Evolutionary conservation across 2,888 invertebrate species (phyloP), one percentile per base, ranked within the genome.

Genomic region (Athripsodes cinereus): DNA sequence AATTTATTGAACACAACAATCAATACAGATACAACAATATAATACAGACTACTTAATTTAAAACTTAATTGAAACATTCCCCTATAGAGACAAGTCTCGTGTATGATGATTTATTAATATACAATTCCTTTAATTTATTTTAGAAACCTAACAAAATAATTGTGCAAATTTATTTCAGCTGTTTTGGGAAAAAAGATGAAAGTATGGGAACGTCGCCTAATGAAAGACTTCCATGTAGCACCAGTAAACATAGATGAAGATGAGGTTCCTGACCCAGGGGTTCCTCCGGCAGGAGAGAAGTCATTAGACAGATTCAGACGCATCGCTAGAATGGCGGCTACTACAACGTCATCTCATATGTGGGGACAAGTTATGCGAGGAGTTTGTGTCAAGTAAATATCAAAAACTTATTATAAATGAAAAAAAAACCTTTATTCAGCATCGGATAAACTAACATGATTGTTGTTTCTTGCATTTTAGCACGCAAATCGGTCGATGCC

Each of bases 171-270:
- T 48, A 18, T 64, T 64, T 2, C 67, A 88, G 89, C 84, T 64
- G 81, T 86, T 22, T 79, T 88, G 34, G 91, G 89, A 0, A 88
- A 87, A 67, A 84, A 83, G 61, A 90, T 89, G 80, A 88, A 87
- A 68, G 78, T 90, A 0, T 92, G 92, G 91, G 92, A 93, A 70
- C 81, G 92, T n/a, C 82, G 89, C 0, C 74, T 93, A 53, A 90
- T 93, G 88, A 90, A 89, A 70, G 91, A 91, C 71, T 92, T 92
- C 76, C 90, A 91, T 67, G 89, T 93, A 53, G 86, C 89, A 0
- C 89, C 90, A 0, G 82, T 90, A 2, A 78, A 84, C 1, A 74
- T 77, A 1, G 78, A 83, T 2, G 85, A 85, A 26, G 64, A 74
- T 10, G 73, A 71, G 35, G 64, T 69, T 26, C 84, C 84, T 31